Conservation (phyloP, 2,888 invertebrate genomes). For the Masnerella sp. region DNA sequence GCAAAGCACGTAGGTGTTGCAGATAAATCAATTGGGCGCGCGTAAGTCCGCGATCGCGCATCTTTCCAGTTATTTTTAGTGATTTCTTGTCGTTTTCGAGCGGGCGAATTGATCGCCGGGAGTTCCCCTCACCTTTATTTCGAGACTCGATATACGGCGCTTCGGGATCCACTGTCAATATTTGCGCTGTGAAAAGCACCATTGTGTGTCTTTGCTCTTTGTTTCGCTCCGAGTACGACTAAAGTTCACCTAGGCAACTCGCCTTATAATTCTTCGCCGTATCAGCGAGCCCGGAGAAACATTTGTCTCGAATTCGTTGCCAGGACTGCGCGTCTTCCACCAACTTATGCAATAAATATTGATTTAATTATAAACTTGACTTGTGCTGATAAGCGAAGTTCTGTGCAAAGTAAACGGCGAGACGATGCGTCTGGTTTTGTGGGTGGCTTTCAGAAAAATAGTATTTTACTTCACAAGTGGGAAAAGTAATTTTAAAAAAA, state of each 20-base stretch:
- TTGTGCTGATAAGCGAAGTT: no score
- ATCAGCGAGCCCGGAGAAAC: constrained; percentile 6
- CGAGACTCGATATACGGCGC: constrained; percentile 47
- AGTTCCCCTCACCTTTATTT: constrained; percentile 56
- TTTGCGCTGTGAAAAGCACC: constrained; percentile 56
- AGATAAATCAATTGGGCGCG: constrained; percentile 33
- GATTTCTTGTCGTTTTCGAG: constrained; percentile 48
- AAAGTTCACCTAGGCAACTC: constrained; percentile 43
- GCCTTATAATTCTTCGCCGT: constrained; percentile 27
- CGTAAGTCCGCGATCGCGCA: constrained; percentile 29
- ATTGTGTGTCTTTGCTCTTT: constrained; percentile 51
- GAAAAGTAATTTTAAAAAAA: no score
- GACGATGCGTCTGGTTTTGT: no score
- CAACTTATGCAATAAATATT: no score
- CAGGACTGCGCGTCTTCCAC: no score
- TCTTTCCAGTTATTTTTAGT: constrained; percentile 57
- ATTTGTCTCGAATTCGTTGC: constrained; percentile 3
- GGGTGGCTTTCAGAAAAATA: no score
- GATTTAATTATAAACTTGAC: no score
- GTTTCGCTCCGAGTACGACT: constrained; percentile 40
- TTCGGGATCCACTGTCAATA: constrained; percentile 53
- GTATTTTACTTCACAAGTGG: no score
- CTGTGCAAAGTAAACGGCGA: no score
- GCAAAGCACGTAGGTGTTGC: constrained; percentile 8
- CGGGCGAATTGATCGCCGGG: constrained; percentile 48